A percentile compares a stretch with the other conserved stretches of the same genome.
Conservation (phyloP, 2,888 invertebrate genomes). For the Cheiracanthium punctorium region DNA sequence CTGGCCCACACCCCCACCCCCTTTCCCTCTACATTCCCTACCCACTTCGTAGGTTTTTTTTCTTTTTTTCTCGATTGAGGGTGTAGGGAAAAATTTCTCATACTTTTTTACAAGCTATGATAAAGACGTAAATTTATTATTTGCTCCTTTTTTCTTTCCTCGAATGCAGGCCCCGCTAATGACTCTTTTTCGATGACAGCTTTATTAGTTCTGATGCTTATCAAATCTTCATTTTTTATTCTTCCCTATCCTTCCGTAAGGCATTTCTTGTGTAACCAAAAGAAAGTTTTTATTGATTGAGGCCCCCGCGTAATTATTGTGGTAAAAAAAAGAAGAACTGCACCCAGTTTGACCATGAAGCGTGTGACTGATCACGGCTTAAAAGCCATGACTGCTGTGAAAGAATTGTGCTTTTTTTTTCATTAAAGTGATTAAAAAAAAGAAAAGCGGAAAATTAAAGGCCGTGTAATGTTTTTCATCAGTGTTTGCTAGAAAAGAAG, state of each 20-base stretch:
- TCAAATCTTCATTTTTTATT: background rate
- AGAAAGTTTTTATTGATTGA: background rate
- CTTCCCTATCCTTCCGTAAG: background rate
- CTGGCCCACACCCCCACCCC: too few species aligned
- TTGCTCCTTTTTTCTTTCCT: background rate
- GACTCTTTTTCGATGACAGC: conserved; percentile 1
- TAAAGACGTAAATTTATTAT: background rate
- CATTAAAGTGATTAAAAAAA: background rate
- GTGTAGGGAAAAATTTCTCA: background rate
- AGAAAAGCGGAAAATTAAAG: too few species aligned
- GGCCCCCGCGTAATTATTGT: background rate
- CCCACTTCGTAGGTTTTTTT: too few species aligned
- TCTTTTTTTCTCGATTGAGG: background rate
- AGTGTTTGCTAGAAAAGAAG: too few species aligned
- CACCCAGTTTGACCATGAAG: background rate
- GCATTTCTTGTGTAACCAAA: background rate
- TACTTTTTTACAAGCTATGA: background rate
- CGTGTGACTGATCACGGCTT: background rate
- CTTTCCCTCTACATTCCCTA: too few species aligned
- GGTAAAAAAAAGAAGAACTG: background rate
- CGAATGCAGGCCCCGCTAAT: background rate
- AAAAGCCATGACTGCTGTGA: background rate
- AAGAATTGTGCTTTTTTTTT: background rate
- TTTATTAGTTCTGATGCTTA: conserved; percentile 13
- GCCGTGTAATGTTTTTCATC: too few species aligned